phyloP scores from a whole-genome alignment of 2,888 invertebrate species.

The Xestobium rufovillosum region DNA sequence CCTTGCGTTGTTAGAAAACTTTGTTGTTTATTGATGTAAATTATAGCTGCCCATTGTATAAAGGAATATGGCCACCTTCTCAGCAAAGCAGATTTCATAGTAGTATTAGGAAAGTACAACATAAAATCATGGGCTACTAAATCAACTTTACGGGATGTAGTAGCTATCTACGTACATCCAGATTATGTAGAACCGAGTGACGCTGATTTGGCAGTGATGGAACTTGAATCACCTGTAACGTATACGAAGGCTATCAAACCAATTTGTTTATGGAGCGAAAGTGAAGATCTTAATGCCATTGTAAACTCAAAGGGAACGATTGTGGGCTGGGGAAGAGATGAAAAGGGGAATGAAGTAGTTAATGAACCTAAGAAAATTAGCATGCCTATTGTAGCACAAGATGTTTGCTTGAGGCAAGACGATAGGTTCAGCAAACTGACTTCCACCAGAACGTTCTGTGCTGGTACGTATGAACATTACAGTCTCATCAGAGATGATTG shows the following conservation, averaged over 20 bases:
- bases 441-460: conserved; percentile 53
- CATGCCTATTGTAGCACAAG: conserved; percentile 51
- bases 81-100: conserved; percentile 29
- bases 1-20: neutral
- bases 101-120: conserved; percentile 32
- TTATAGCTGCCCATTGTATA: conserved; percentile 38
- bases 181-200: conserved; percentile 49
- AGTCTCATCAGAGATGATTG: conserved; percentile 11
- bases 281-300: conserved; percentile 28
- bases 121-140: conserved; percentile 30
- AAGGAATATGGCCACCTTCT: conserved; percentile 23
- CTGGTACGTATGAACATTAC: conserved; percentile 41
- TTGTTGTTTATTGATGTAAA: neutral
- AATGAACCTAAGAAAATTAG: conserved; percentile 48
- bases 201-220: conserved; percentile 52
- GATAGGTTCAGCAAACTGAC: conserved; percentile 32
- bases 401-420: conserved; percentile 49
- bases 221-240: conserved; percentile 44
- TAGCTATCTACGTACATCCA: conserved; percentile 47
- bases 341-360: conserved; percentile 41
- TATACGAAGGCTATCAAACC: conserved; percentile 52
- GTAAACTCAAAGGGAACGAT: conserved; percentile 45
- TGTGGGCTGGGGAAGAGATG: conserved; percentile 54
- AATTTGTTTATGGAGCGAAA: conserved; percentile 55
- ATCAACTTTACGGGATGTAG: conserved; percentile 29